Evolutionary conservation across 2,888 invertebrate species (phyloP).

Genomic region (Tyria jacobaeae): DNA sequence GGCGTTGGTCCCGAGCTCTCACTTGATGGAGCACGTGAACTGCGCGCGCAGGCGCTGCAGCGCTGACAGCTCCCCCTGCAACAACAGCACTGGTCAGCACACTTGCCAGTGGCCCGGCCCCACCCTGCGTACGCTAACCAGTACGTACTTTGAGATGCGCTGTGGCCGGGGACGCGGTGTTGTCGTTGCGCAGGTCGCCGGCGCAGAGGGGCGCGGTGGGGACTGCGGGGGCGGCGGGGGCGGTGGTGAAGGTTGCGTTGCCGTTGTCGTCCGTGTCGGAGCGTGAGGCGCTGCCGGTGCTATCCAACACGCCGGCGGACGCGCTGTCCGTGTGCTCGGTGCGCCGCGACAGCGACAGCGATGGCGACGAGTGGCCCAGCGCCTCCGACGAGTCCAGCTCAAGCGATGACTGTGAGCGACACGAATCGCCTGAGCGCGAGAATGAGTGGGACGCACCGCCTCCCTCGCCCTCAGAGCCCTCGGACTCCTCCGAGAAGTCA

Average conservation of each 20-base stretch:
- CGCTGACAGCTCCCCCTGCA: constrained; percentile 57
- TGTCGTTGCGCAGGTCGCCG: constrained; percentile 69
- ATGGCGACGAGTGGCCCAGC: constrained; percentile 61
- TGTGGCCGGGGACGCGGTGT: constrained; percentile 45
- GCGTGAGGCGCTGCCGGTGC: constrained; percentile 54
- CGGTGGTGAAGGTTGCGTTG: constrained; percentile 50
- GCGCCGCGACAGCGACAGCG: constrained; percentile 54
- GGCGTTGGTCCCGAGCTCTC: constrained; percentile 51
- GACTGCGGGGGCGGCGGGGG: constrained; percentile 22
- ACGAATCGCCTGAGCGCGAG: constrained; percentile 51
- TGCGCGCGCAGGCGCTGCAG: constrained; percentile 76
- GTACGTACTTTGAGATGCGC: background rate
- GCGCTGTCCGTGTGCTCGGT: constrained; percentile 55
- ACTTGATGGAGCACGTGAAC: constrained; percentile 78
- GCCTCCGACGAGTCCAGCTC: constrained; percentile 68
- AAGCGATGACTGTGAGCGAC: constrained; percentile 67
- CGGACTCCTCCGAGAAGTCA: constrained; percentile 38
- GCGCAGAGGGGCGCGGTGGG: constrained; percentile 24
- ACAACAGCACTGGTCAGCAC: constrained; percentile 7
- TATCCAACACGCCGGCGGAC: constrained; percentile 55
- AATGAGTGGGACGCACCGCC: constrained; percentile 30
- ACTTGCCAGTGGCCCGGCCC: constrained; percentile 32
- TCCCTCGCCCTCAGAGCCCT: constrained; percentile 34
- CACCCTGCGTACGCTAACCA: constrained; percentile 15
- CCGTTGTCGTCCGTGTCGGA: constrained; percentile 70